Evolutionary conservation across 2,888 invertebrate genomes (phyloP), one percentile per base, ranked within the genome.

Genomic region (Cremastinae sp.): DNA sequence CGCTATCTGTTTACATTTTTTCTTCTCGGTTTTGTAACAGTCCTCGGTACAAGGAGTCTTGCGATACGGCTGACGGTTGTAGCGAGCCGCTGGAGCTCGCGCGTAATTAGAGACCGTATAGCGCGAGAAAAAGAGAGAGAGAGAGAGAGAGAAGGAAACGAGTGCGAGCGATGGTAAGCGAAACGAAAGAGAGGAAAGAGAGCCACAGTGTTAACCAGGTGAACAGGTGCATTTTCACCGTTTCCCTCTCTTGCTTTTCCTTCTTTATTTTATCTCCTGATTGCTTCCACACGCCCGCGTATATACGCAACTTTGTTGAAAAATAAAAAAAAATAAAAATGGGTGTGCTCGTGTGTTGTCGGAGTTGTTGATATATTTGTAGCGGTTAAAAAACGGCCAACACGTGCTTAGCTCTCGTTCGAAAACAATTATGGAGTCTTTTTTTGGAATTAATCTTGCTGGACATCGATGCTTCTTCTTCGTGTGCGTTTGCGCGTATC

Each of bases 221-320:
- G 79, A 79, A 84, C 85, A 85, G 85, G 85, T 86, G 86, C 80
- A 79, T 69, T 38, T 72, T 74, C 69, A 73, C 53, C 69, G 58
- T 45, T 59, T 68, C 12, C 18, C 34, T 12, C 38, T 43, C 75
- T 75, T 64, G 56, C 61, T 58, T 66, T 14, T 56, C 36, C 56
- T 28, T 28, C 28, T 2, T 28, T 28, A 28, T 28, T 28, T 28
- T 53, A 18, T 47, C 62, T 7, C 10, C 36, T 36, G 28, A 41
- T 36, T 4, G 1, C n/a, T 61, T 65, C 14, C 58, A 22, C 38
- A 36, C 1, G 2, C 20, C 10, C 49, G 22, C 47, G 12, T 38
- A 20, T 28, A 41, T 34, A 62, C 28, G 5, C 47, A 22, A 65
- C 65, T 66, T 72, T 77, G 59, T 5, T 2, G 5, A 28, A 28